Evolutionary conservation across 1,140 invertebrate genomes (phyloP), one percentile per base, ranked within the genome.

Genomic region (Harpegnathos saltator): DNA sequence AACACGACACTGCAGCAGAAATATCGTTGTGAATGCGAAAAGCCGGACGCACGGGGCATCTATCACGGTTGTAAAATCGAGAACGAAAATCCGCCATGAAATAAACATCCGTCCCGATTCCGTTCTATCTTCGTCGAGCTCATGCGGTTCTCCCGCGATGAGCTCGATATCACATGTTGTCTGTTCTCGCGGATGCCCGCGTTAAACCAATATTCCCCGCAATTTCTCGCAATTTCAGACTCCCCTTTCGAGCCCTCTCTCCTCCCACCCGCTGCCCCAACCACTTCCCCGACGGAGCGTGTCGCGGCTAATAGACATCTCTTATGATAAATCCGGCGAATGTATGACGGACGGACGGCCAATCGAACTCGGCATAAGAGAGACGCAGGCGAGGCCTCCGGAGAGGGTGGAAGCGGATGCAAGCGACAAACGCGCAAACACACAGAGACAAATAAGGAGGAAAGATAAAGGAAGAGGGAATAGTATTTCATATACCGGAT

Each of bases 391-490:
- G 15, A 38, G 17, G 14, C 56, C 44, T 58, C 4, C 0, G 38
- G 7, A n/a, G 78, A 82, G 69, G 80, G 17, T 38, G 58, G 38
- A 62, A 82, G n/a, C 38, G 71, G 58, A 82, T 61, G 71, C 26
- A 22, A 63, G 44, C 68, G 69, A 74, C 58, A 78, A 73, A 82
- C 56, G 58, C 24, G 44, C 78, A 75, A 74, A 63, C 69, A 63
- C 58, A 78, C 54, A 80, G 54, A 65, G 61, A 50, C 59, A 44
- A 77, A 83, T 48, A 58, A 83, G 50, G 72, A 77, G 50, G 38
- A 75, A 75, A 75, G 81, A 83, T 83, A 80, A 80, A 83, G 81
- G 61, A 83, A 77, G 52, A 56, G 73, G 58, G 29, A 78, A 75
- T 56, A 85, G 50, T 84, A 65, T 77, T 82, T 66, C 62, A n/a